Percentiles rank a stretch among this genome's conserved stretches.
phyloP scores from a whole-genome alignment of 2,797 vertebrate genomes.

The Tarsius wallacei region DNA sequence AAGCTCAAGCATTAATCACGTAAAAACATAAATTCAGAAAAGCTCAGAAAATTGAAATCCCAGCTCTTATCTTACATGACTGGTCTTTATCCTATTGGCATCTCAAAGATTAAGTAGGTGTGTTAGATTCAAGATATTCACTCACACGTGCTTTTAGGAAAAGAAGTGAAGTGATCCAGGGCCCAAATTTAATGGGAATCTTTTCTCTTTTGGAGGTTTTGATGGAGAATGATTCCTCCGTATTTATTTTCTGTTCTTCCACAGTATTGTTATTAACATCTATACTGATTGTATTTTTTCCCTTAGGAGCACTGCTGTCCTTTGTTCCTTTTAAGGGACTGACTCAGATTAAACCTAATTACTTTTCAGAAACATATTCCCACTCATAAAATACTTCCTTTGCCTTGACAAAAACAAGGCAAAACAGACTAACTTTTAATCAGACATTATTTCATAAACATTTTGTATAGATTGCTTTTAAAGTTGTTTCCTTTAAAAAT shows the following conservation, averaged over 20 bases:
- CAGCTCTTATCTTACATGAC: neutral
- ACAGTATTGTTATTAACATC: neutral
- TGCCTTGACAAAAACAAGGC: neutral
- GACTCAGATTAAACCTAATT: neutral
- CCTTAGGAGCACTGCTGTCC: neutral
- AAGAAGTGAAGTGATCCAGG: neutral
- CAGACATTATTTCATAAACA: neutral
- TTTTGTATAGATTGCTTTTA: neutral
- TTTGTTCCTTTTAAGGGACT: neutral
- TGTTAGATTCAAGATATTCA: neutral
- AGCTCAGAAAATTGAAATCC: neutral
- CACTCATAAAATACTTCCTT: neutral
- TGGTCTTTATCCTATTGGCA: neutral
- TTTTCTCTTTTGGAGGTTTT: neutral
- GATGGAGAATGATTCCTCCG: neutral
- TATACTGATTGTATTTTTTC: neutral
- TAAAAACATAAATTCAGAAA: neutral
- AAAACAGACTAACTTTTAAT: neutral
- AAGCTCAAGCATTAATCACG: neutral
- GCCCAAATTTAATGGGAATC: neutral
- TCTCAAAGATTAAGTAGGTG: neutral
- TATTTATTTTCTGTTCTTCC: neutral
- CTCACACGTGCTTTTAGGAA: neutral
- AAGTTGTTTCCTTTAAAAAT: neutral
- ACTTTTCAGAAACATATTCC: neutral